phyloP scores from a whole-genome alignment of 1,140 invertebrate species.

The Cyclina sinensis region DNA sequence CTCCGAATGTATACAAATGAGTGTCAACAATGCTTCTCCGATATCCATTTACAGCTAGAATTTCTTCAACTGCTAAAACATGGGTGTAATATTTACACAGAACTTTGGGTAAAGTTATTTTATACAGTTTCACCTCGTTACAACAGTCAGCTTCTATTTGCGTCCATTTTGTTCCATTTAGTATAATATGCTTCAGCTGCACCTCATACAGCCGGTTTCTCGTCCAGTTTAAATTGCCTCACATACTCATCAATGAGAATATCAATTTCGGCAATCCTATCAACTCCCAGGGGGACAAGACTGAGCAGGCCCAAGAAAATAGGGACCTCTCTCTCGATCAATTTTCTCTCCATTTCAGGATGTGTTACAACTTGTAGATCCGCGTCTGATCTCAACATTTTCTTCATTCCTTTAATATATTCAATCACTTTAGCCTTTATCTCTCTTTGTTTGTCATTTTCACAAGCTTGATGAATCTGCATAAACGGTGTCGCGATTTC shows the following conservation, averaged over 20 bases:
- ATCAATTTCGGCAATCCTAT: slow-evolving; percentile 71
- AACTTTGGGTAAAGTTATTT: too few relatives aligned
- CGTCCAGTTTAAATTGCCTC: slow-evolving; percentile 54
- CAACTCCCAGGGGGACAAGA: slow-evolving; percentile 69
- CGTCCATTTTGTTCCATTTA: too few relatives aligned
- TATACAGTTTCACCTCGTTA: too few relatives aligned
- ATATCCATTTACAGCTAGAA: too few relatives aligned
- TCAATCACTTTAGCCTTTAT: slow-evolving; percentile 66
- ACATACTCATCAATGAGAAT: slow-evolving; percentile 73
- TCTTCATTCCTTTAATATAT: slow-evolving; percentile 52
- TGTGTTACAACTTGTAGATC: slow-evolving; percentile 57
- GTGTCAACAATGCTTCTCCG: too few relatives aligned
- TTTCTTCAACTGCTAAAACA: too few relatives aligned
- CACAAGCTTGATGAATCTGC: slow-evolving; percentile 68
- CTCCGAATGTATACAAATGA: too few relatives aligned
- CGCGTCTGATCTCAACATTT: slow-evolving; percentile 56
- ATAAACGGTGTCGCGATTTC: slow-evolving; percentile 66
- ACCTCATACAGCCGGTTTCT: not conserved
- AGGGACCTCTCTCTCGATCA: slow-evolving; percentile 65
- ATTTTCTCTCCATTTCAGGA: slow-evolving; percentile 62
- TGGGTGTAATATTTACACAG: too few relatives aligned
- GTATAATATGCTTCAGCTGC: too few relatives aligned
- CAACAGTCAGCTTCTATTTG: too few relatives aligned
- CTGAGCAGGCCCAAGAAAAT: slow-evolving; percentile 72
- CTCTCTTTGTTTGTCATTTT: slow-evolving; percentile 70